Percentiles rank a stretch among this genome's conserved stretches.
phyloP scores from a whole-genome alignment of 2,797 vertebrate genomes.

The Chromis chromis region DNA sequence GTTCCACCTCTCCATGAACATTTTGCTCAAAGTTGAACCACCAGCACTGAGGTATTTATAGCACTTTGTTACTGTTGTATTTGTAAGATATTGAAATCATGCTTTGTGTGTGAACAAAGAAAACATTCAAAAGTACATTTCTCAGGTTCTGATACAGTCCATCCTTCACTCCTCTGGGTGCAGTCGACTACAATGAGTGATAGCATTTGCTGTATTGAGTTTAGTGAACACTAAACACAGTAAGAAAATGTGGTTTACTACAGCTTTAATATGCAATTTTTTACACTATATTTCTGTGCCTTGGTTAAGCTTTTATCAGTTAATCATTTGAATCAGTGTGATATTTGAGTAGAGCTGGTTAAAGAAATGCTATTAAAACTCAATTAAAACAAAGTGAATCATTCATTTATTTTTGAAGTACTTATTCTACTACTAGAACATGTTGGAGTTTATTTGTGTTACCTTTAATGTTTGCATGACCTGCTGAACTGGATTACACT shows the following conservation, averaged over 20 bases:
- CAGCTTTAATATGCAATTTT: not conserved
- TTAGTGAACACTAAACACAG: too few species aligned
- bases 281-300: not conserved
- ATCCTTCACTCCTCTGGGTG: not conserved
- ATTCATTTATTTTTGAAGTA: not conserved
- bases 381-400: not conserved
- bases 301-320: not conserved
- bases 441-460: not conserved
- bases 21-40: not conserved
- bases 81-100: not conserved
- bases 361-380: not conserved
- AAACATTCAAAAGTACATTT: not conserved
- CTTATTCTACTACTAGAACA: too few species aligned
- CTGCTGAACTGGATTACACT: not conserved
- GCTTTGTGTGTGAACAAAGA: not conserved
- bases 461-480: not conserved
- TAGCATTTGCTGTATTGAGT: not conserved
- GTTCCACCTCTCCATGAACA: not conserved
- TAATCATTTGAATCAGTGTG: not conserved
- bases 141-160: not conserved
- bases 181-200: not conserved
- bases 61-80: not conserved
- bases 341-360: not conserved
- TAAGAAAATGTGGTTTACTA: not conserved
- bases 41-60: not conserved